phyloP scores from a whole-genome alignment of 2,797 vertebrate species.

The Poeciliopsis gracilis region DNA sequence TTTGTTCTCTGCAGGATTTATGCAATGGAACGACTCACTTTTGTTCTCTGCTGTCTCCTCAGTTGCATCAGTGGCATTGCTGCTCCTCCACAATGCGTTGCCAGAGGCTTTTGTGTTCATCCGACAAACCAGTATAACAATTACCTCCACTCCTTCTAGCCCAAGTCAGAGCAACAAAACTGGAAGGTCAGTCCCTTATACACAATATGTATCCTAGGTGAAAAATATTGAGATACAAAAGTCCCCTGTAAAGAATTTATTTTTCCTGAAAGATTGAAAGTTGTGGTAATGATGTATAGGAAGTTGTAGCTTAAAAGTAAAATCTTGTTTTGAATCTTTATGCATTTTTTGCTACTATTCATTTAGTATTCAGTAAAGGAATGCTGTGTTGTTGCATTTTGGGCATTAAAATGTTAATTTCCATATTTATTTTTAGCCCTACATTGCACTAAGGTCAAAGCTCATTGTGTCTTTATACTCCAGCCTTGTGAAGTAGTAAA shows the following conservation, averaged over 20 bases:
- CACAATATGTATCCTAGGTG: neutral
- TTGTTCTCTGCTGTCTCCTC: constrained; percentile 22
- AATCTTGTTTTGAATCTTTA: neutral
- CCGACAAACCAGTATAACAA: constrained; percentile 31
- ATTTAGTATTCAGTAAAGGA: no score
- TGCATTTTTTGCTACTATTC: neutral
- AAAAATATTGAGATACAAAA: neutral
- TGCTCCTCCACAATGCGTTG: constrained; percentile 60
- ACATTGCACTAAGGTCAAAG: neutral
- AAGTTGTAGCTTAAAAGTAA: neutral
- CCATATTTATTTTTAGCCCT: no score
- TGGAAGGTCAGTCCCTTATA: constrained; percentile 24
- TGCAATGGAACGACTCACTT: constrained; percentile 5
- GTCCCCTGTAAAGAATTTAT: fast-evolving
- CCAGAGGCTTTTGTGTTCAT: constrained; percentile 31
- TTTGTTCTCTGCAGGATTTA: neutral
- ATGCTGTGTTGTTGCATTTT: no score
- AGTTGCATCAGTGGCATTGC: constrained; percentile 35
- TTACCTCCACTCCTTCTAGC: constrained; percentile 2
- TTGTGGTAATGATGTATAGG: neutral
- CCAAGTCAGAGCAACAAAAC: constrained; percentile 7
- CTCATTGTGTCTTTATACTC: neutral
- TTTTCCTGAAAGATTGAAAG: neutral
- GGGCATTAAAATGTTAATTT: no score
- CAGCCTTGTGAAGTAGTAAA: neutral